Base-by-base conservation (phyloP, 2,113 vertebrate species). In the Gavialis gangeticus region DNA sequence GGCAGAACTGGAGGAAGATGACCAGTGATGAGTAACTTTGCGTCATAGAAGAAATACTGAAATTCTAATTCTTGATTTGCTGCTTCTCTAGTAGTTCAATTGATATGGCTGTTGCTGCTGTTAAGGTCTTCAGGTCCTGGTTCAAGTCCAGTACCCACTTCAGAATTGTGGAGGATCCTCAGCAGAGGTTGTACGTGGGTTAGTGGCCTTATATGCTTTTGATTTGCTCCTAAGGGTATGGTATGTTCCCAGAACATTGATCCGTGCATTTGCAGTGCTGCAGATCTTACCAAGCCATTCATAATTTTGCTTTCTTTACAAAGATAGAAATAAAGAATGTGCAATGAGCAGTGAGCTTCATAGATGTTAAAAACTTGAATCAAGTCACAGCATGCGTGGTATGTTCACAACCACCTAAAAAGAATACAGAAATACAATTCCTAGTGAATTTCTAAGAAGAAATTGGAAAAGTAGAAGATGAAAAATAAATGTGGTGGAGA, bases 1-100 rank as follows among this genome's bases (percentile, higher is more conserved):
- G 80, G 58, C 93, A 82, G 94, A 88, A 91, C 83, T 88, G 85
- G 21, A 55, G 91, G 85, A 96, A 69, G 88, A 83, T 69, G 4
- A 88, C 34, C 91, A 83, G 87, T 67, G 64, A 63, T 96, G 94
- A 97, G 96, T 94, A 95, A 95, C 80, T 95, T 97, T 2, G 59
- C 75, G 93, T 96, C 96, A 90, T 89, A 94, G 95, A 88, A 94
- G 95, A 89, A 91, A 57, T 57, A 84, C 28, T 10, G 80, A 82
- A 94, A 91, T 78, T 46, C 0, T 34, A 6, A 85, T 64, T 88
- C 2, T 63, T 91, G 11, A 58, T 76, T 21, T 3, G 22, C 0
- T 1, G 60, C 3, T 82, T 73, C 25, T 34, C 1, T 34, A 28
- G 55, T 2, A 10, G 9, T 78, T 64, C 14, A 0, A 16, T 67